Evolutionary conservation across 1,140 invertebrate genomes (phyloP).

Genomic region (Dendrolimus punctatus): DNA sequence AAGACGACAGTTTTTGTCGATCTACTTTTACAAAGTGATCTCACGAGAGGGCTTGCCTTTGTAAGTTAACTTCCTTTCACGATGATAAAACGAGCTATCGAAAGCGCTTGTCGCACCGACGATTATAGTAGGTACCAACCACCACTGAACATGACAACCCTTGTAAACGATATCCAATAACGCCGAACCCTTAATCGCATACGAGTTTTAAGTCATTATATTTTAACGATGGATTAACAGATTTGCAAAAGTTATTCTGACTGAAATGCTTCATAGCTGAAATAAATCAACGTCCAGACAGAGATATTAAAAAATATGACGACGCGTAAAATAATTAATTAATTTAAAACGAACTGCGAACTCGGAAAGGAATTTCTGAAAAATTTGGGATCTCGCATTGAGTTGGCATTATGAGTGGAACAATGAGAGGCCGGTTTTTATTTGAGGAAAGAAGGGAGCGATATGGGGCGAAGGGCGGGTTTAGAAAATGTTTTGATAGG

Average conservation of each 20-base stretch:
- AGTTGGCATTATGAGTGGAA: slow-evolving; percentile 18
- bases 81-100: slow-evolving; percentile 28
- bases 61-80: slow-evolving; percentile 30
- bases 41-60: slow-evolving; percentile 25
- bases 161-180: slow-evolving; percentile 53
- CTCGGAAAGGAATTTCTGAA: slow-evolving; percentile 11
- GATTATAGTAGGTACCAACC: not conserved
- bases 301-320: slow-evolving; percentile 33
- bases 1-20: slow-evolving; percentile 32
- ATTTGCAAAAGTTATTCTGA: slow-evolving; percentile 9
- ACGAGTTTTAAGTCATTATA: slow-evolving; percentile 34
- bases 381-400: slow-evolving; percentile 13
- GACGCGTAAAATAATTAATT: slow-evolving; percentile 28
- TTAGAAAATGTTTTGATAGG: slow-evolving; percentile 55
- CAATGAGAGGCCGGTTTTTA: slow-evolving; percentile 44
- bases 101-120: slow-evolving; percentile 19
- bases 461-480: slow-evolving; percentile 23
- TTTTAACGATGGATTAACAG: slow-evolving; percentile 8
- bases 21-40: slow-evolving; percentile 32
- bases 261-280: slow-evolving; percentile 8
- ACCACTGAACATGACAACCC: slow-evolving; percentile 22
- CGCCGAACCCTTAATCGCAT: slow-evolving; percentile 18
- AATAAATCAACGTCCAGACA: slow-evolving; percentile 21
- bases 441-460: slow-evolving; percentile 15
- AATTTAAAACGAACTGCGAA: slow-evolving; percentile 13